Percentiles rank a stretch among this genome's conserved stretches.
These are phyloP conservation scores for Collichthys lucidus DNA, from an alignment of 2,113 vertebrate species.

Conservation along the genomic window DNA sequence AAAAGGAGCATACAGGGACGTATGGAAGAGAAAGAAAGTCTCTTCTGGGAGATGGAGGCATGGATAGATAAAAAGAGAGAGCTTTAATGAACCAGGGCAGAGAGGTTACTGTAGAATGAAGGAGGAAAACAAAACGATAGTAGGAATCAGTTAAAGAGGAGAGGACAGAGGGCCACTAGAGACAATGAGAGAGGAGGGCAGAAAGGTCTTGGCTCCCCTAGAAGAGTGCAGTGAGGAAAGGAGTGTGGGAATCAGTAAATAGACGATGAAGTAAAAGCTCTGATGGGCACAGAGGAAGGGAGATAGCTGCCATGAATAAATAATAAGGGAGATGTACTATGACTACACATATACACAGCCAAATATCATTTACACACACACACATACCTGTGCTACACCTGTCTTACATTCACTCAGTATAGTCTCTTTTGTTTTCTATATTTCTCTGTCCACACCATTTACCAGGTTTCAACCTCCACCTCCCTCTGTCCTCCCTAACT, in stretches of 20 bases:
- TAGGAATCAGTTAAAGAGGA: slow-evolving; percentile 8
- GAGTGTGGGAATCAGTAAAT: slow-evolving; percentile 23
- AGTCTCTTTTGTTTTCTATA: neutral
- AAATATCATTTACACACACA: slow-evolving; percentile 2
- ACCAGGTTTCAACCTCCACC: slow-evolving; percentile 9
- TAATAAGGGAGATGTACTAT: slow-evolving; percentile 44
- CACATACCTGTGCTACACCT: slow-evolving; percentile 6
- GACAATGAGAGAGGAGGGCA: slow-evolving; percentile 14
- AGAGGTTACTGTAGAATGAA: slow-evolving; percentile 36
- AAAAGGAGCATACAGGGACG: neutral
- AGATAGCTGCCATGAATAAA: slow-evolving; percentile 68
- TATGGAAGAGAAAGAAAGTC: neutral
- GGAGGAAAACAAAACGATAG: slow-evolving; percentile 10
- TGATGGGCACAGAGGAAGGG: slow-evolving; percentile 25
- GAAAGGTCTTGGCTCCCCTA: slow-evolving; percentile 10
- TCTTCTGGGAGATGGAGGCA: slow-evolving; percentile 24
- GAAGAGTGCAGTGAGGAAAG: slow-evolving; percentile 23
- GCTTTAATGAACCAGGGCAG: slow-evolving; percentile 47
- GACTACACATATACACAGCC: slow-evolving; percentile 12
- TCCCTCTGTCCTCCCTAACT: slow-evolving; percentile 9
- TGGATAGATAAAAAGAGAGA: slow-evolving; percentile 31
- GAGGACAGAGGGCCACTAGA: slow-evolving; percentile 21
- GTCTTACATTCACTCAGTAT: slow-evolving; percentile 25
- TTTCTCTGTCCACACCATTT: slow-evolving; percentile 30
- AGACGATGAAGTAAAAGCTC: slow-evolving; percentile 48